Base-by-base conservation (phyloP, 92 coral and sea anemone genomes). In the Actinostola sp. region DNA sequence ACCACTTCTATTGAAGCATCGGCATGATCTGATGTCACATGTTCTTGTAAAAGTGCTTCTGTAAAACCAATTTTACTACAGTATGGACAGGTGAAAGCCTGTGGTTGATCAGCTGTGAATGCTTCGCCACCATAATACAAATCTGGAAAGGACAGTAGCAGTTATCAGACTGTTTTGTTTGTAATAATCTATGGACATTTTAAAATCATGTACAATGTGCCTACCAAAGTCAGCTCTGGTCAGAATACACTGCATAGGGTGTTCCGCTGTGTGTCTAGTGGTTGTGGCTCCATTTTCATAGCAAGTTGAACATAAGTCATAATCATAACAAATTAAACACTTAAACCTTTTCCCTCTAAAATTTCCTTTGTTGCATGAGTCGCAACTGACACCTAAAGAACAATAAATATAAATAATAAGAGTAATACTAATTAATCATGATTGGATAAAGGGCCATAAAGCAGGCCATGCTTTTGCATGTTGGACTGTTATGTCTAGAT, bases 61-160 rank as follows among this genome's bases (percentile, higher is more conserved):
- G 99, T 95, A 51, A 95, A 88, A 30, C 99, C 99, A 69, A 95
- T 77, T 74, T 95, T 95, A 39, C 99, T 97, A 69, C 99, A 95
- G 56, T 88, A 95, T 2, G 99, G 99, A 49, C 99, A 95, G 1
- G 95, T 85, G 49, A 95, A 95, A 33, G 99, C 86, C 82, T 95
- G 99, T 24, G 99, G 99, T 71, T 92, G 99, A 46, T 95, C 99
- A n/a, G 97, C 95, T 16, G 97, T 91, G 66, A 91, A 90, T 46
- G 95, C 92, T 78, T 95, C 99, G 23, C 99, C 99, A 63, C 99
- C 99, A 83, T 92, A 95, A 65, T 95, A 95, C 28, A 95, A 81
- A 57, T 95, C 99, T 95, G 52, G 6, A 12, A 44, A 32, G n/a
- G 49, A 36, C 13, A 59, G 36, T 2, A 45, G 2, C 39, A 9